Conservation (phyloP, 2,113 vertebrate species). For the Oryzias melastigma region DNA sequence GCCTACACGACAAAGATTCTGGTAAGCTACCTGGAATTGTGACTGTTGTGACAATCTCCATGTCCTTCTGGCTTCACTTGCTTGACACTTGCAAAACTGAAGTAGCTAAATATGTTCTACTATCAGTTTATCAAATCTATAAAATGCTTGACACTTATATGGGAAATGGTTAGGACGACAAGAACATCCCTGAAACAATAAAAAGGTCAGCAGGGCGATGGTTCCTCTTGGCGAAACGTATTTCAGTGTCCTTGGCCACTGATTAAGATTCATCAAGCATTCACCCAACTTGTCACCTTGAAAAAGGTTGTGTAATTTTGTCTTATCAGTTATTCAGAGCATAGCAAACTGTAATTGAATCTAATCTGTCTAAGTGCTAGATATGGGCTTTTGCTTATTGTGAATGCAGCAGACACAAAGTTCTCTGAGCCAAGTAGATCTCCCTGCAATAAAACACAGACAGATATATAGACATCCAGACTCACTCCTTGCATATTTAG, state of each 20-base stretch:
- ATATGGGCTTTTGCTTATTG: constrained; percentile 54
- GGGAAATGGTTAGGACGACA: constrained; percentile 16
- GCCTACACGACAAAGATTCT: constrained; percentile 96
- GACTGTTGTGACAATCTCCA: background rate
- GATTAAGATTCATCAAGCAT: constrained; percentile 55
- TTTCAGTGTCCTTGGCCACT: constrained; percentile 58
- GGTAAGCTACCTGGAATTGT: constrained; percentile 74
- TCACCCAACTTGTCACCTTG: constrained; percentile 67
- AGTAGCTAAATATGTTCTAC: background rate
- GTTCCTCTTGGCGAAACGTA: constrained; percentile 37
- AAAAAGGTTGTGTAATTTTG: constrained; percentile 60
- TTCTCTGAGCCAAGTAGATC: constrained; percentile 30
- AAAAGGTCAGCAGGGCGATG: constrained; percentile 29
- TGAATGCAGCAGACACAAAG: constrained; percentile 33
- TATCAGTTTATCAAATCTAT: constrained; percentile 4
- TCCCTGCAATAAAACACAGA: constrained; percentile 18
- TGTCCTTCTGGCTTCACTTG: background rate
- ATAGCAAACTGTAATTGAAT: constrained; percentile 58
- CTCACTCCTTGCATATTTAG: background rate
- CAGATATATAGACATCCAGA: constrained; percentile 4
- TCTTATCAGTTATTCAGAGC: constrained; percentile 62
- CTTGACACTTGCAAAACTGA: background rate
- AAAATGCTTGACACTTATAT: too few species aligned
- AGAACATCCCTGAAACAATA: constrained; percentile 20
- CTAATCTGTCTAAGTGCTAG: constrained; percentile 57